These are phyloP conservation scores for Cheilosia impressa DNA, from an alignment of 2,888 invertebrate species.

Conservation along the genomic window DNA sequence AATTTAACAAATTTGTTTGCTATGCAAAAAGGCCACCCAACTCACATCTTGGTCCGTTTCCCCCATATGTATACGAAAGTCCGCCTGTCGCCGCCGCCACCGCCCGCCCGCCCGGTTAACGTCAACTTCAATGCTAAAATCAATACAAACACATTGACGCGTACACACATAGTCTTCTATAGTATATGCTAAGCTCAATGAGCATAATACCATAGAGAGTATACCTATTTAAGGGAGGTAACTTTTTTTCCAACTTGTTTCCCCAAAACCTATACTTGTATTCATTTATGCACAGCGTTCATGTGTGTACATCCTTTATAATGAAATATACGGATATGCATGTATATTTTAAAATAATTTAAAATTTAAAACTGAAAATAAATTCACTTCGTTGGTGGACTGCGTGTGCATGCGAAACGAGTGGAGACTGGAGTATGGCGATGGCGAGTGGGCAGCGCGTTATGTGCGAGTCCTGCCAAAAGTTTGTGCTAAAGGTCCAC, in stretches of 20 bases:
- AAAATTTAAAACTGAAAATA: conserved; percentile 69
- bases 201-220: conserved; percentile 54
- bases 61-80: not conserved
- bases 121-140: conserved; percentile 74
- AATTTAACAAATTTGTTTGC: conserved; percentile 70
- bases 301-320: conserved; percentile 45
- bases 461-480: conserved; percentile 17
- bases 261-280: conserved; percentile 49
- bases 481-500: not conserved
- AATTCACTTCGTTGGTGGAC: conserved; percentile 55
- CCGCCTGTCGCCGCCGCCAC: too few relatives aligned
- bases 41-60: conserved; percentile 42
- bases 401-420: conserved; percentile 12
- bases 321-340: conserved; percentile 63
- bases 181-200: conserved; percentile 71
- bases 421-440: too few relatives aligned
- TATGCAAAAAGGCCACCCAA: conserved; percentile 39
- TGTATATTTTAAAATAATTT: conserved; percentile 67
- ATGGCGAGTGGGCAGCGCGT: not conserved
- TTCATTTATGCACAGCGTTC: conserved; percentile 12
- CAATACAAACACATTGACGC: conserved; percentile 71
- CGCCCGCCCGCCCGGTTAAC: conserved; percentile 40
- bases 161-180: conserved; percentile 43
- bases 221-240: conserved; percentile 72
- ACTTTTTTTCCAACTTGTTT: conserved; percentile 40